Base-by-base conservation (phyloP, 2,797 vertebrate genomes). In the Periophthalmus magnuspinnatus region DNA sequence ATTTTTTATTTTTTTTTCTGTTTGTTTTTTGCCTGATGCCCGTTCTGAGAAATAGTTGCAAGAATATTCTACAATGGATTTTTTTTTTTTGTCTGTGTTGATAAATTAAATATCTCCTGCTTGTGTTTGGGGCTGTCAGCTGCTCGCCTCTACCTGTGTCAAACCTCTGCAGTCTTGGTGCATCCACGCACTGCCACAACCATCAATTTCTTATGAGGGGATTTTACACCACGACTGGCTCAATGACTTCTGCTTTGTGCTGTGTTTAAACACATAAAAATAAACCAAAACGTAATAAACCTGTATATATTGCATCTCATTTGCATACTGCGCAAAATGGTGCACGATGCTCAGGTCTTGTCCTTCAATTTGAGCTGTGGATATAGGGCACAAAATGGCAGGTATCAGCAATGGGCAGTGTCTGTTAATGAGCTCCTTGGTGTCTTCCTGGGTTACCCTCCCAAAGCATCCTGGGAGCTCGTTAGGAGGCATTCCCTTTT, bases 391-490 rank as follows among this genome's bases (percentile, higher is more conserved):
- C 76, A 58, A 54, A 77, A 77, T 69, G 77, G 81, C 82, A 80
- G 78, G 82, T 82, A 81, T 64, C 74, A 36, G 70, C 58, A 68
- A 79, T 70, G 71, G 75, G 41, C 73, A 78, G 60, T 58, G 81
- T 77, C 84, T 84, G 70, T 69, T 92, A 93, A 93, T 91, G 86
- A 92, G 91, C 80, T 90, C 90, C 90, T 90, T 36, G 54, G 86
- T 81, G 89, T 66, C 69, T 85, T 78, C 65, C 72, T 59, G 72
- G 59, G 55, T 83, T 64, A 64, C 65, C 70, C 66, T 66, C 14
- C 36, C 69, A 73, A 52, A 45, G 79, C 81, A 90, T 75, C 83
- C 70, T 76, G 86, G 87, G 90, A 92, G 83, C 93, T 93, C 71
- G 86, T 93, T 93, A 92, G 79, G 72, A 87, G 78, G 61, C 75